A percentile compares a stretch with the other conserved stretches of the same genome.
These are phyloP conservation scores for Acrocephalus kingi DNA, from an alignment of 2,113 vertebrate genomes.

Conservation along the genomic window DNA sequence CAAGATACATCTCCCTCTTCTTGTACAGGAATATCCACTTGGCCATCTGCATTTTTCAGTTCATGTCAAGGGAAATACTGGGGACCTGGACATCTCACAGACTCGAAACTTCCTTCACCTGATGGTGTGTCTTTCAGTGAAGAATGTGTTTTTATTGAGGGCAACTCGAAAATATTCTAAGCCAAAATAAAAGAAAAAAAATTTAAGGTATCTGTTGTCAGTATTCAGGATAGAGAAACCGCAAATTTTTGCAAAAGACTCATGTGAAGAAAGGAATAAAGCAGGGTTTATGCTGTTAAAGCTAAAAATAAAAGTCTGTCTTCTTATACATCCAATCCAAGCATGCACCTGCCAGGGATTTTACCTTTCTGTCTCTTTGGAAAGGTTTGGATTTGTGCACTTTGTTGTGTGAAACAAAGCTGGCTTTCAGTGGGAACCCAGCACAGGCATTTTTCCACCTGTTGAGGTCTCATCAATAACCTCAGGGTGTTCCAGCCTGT, in stretches of 20 bases:
- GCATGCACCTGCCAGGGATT: too few species aligned
- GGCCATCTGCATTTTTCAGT: background rate
- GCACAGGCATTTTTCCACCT: fast-evolving
- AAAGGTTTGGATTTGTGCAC: background rate
- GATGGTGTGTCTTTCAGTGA: background rate
- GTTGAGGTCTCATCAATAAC: background rate
- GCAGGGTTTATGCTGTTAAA: background rate
- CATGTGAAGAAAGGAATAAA: background rate
- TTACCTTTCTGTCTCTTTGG: background rate
- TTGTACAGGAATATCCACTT: background rate
- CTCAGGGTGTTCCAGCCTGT: background rate
- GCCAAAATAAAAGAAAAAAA: background rate
- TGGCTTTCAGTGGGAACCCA: background rate
- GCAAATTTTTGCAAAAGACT: background rate
- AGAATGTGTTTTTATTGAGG: background rate
- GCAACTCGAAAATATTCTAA: background rate
- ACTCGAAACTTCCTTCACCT: background rate
- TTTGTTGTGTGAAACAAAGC: background rate
- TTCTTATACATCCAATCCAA: background rate
- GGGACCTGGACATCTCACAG: background rate
- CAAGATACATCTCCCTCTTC: background rate
- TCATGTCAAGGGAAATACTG: background rate
- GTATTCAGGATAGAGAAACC: background rate
- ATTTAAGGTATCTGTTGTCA: too few species aligned
- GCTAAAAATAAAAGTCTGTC: background rate